Evolutionary conservation across 2,797 vertebrate species (phyloP), one percentile per base, ranked within the genome.

Genomic region (Chelmon rostratus): DNA sequence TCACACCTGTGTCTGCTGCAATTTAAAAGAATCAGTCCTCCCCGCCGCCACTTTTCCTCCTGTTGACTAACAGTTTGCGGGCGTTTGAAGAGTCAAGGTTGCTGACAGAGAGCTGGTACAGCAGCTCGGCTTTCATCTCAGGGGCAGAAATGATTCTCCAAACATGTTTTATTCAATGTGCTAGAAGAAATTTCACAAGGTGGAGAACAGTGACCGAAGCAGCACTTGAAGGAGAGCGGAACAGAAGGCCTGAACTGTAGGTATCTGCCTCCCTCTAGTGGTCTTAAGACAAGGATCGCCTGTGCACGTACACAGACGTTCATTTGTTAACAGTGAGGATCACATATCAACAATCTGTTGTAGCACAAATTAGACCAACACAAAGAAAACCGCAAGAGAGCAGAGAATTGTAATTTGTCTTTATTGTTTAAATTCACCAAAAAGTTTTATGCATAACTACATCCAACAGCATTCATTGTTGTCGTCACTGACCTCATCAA

Each of bases 371-470:
- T 6, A 49, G n/a, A 62, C 53, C 64, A 9, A 10, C 3, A 10
- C n/a, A 54, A 21, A 25, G 5, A 38, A 68, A 15, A 19, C 66
- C 69, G 18, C 25, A 46, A 1, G 1, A 35, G 21, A 65, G 46
- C 53, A 31, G 8, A 72, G 46, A 86, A 70, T 76, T 81, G 67
- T 88, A 81, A 83, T 86, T 90, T 73, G 44, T 90, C 84, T 94
- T 94, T 94, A 93, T 93, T 93, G 85, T 92, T 93, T 90, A 84
- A 92, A 91, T 90, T 93, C 89, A 93, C 92, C 88, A 93, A 89
- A 91, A 89, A 54, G 52, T 83, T 79, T 84, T 89, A 91, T 92
- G 88, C 88, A 88, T 92, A 89, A 93, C 90, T 93, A 93, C 89
- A 92, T 92, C 93, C 91, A 94, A 91, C 80, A 88, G 88, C 89